These are phyloP conservation scores for Drosophila melanogaster DNA, from an alignment of 1,140 invertebrate species.

Conservation along the genomic window DNA sequence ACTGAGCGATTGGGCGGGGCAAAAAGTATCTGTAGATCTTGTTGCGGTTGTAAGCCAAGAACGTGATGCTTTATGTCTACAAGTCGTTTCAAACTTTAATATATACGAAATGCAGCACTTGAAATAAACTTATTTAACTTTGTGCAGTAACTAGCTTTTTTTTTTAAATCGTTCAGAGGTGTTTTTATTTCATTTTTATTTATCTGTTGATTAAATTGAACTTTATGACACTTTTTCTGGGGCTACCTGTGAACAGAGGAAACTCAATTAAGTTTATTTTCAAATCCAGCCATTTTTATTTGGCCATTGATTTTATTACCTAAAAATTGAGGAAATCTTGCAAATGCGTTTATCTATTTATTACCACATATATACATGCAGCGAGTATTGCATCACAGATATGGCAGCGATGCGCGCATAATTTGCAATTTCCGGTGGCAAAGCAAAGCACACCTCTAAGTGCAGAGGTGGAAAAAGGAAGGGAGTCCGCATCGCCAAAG, in stretches of 20 bases:
- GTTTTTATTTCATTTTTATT: too few species aligned
- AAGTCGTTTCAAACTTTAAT: neutral
- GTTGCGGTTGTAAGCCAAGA: conserved; percentile 9
- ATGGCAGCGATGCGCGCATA: conserved; percentile 66
- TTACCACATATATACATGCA: neutral
- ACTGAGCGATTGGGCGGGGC: neutral
- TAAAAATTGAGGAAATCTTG: neutral
- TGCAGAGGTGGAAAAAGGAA: conserved; percentile 9
- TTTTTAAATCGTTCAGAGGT: too few species aligned
- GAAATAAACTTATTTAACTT: too few species aligned
- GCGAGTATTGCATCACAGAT: conserved; percentile 29
- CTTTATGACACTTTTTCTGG: neutral
- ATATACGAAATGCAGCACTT: neutral
- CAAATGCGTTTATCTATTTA: neutral
- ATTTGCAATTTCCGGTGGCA: conserved; percentile 73
- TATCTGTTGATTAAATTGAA: neutral
- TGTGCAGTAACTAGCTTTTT: too few species aligned
- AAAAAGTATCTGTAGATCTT: conserved; percentile 9
- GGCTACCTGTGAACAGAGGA: neutral
- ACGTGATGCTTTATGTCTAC: neutral
- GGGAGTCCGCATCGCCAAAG: conserved; percentile 1
- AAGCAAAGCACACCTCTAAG: conserved; percentile 10
- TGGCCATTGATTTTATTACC: neutral
- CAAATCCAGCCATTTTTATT: neutral
- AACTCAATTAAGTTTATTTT: neutral